Conservation (phyloP, 2,888 invertebrate genomes). For the Platycnemis pennipes region DNA sequence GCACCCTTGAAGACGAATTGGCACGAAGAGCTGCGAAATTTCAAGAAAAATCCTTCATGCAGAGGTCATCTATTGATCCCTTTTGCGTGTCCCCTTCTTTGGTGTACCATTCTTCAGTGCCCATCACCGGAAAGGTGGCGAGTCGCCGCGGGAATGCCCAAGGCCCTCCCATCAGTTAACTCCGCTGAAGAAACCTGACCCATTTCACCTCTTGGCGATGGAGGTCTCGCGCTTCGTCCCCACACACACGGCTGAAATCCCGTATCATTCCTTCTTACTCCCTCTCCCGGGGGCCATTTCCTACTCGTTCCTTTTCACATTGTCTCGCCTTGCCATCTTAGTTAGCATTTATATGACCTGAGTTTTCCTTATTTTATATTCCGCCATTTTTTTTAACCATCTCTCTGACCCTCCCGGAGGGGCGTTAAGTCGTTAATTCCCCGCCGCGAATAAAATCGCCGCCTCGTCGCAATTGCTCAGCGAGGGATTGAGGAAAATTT, state of each 20-base stretch:
- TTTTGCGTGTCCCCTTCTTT: too few relatives aligned
- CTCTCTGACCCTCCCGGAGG: background rate
- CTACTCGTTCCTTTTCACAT: background rate
- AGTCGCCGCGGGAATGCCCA: background rate
- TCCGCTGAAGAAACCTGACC: background rate
- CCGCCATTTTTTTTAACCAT: background rate
- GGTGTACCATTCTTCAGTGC: too few relatives aligned
- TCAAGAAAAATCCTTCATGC: too few relatives aligned
- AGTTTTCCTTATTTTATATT: background rate
- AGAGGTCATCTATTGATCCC: too few relatives aligned
- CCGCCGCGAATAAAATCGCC: background rate
- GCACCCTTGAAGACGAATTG: too few relatives aligned
- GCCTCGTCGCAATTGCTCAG: background rate
- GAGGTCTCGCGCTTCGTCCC: background rate
- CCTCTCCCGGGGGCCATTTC: background rate
- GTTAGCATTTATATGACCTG: background rate
- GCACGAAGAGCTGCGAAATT: too few relatives aligned
- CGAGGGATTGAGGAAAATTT: background rate
- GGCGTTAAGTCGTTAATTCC: background rate
- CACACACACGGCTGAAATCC: background rate
- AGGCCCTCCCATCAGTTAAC: background rate
- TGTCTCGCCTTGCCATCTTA: background rate
- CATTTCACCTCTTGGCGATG: background rate
- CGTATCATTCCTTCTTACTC: background rate
- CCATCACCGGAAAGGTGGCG: background rate